Conservation (phyloP, 2,113 vertebrate species). For the Myotis yumanensis region DNA sequence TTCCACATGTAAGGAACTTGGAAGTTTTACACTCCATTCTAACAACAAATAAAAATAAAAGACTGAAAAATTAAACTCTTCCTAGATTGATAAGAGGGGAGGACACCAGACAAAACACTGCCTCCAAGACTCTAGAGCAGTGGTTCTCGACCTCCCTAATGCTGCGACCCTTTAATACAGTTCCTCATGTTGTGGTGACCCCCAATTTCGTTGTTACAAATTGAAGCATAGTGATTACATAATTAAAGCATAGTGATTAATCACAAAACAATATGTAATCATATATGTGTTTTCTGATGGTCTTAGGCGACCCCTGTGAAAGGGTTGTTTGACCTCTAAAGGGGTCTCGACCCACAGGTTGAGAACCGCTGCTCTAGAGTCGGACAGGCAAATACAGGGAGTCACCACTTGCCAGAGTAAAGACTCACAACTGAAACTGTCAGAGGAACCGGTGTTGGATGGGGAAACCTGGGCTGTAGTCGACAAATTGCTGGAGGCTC, state of each 20-base stretch:
- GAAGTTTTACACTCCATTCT: not conserved
- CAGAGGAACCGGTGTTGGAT: not conserved
- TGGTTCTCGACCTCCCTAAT: too few species aligned
- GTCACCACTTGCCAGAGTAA: not conserved
- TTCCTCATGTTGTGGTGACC: too few species aligned
- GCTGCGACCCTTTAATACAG: too few species aligned
- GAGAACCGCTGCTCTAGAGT: not conserved
- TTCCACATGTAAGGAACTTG: not conserved
- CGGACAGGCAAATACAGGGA: not conserved
- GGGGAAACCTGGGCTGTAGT: not conserved
- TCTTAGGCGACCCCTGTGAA: too few species aligned
- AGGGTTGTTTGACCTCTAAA: too few species aligned
- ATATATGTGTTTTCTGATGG: too few species aligned
- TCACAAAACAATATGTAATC: too few species aligned
- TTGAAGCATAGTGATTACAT: too few species aligned
- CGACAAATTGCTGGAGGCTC: not conserved
- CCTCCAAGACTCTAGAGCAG: not conserved
- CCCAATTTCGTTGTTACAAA: too few species aligned
- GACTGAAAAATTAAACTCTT: not conserved
- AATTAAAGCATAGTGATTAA: too few species aligned
- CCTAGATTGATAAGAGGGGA: not conserved
- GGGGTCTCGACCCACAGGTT: too few species aligned
- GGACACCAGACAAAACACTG: not conserved
- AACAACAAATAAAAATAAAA: not conserved
- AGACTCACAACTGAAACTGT: not conserved